A percentile compares a stretch with the other conserved stretches of the same genome.
Evolutionary conservation across 2,888 invertebrate genomes (phyloP).

Genomic region (Eupithecia exiguata): DNA sequence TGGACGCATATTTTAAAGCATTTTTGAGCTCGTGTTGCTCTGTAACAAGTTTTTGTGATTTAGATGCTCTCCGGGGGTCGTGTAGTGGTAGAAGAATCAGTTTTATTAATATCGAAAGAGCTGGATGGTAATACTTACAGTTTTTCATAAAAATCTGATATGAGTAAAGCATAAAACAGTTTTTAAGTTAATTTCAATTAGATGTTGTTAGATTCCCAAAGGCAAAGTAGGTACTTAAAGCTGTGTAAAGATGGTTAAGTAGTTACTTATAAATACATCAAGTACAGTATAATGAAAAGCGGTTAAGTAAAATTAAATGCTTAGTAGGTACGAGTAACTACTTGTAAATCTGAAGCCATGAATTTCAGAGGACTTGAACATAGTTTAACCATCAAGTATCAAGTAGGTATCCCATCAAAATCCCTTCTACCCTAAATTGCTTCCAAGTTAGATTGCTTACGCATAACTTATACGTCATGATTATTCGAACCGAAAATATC

Average conservation of each 20-base stretch:
- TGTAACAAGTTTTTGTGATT: conserved; percentile 36
- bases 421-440: conserved; percentile 36
- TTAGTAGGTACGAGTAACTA: background rate
- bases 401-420: conserved; percentile 30
- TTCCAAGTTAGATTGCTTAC: conserved; percentile 52
- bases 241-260: background rate
- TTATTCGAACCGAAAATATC: conserved; percentile 47
- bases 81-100: conserved; percentile 13
- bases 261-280: background rate
- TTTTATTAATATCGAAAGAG: conserved; percentile 6
- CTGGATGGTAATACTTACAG: background rate
- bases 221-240: background rate
- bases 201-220: background rate
- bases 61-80: conserved; percentile 21
- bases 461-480: conserved; percentile 51
- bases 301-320: background rate
- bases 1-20: conserved; percentile 22
- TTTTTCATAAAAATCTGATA: background rate
- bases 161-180: background rate
- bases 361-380: conserved; percentile 2
- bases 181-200: background rate
- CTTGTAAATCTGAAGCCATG: background rate
- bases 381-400: conserved; percentile 10
- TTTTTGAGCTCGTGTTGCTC: conserved; percentile 24
- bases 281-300: background rate